A percentile compares a stretch with the other conserved stretches of the same genome.
These are phyloP conservation scores for Sycophila sp. DNA, from an alignment of 1,140 invertebrate species.

Conservation along the genomic window DNA sequence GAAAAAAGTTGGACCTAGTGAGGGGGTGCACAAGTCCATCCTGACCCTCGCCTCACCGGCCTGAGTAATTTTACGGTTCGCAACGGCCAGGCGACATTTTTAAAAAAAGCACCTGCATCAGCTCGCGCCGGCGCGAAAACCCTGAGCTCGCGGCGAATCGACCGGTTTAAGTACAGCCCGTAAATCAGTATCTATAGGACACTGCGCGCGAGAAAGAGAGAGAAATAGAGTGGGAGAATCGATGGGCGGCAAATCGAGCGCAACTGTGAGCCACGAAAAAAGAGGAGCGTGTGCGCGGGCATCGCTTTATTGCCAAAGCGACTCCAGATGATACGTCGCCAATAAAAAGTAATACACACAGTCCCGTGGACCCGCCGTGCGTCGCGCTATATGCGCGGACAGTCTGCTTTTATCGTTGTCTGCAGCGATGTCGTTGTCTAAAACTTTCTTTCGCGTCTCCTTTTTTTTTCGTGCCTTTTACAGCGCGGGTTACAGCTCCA, in stretches of 20 bases:
- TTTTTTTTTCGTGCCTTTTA: background rate
- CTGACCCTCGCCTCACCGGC: background rate
- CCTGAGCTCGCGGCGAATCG: background rate
- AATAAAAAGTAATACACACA: conserved; percentile 25
- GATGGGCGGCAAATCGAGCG: conserved; percentile 25
- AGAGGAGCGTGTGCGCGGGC: background rate
- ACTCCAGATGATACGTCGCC: background rate
- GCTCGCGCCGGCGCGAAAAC: background rate
- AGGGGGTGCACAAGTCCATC: background rate
- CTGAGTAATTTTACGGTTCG: conserved; percentile 17
- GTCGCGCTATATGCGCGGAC: too few species aligned
- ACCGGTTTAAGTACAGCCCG: conserved; percentile 2
- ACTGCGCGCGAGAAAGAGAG: background rate
- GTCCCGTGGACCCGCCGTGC: too few species aligned
- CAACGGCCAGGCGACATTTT: conserved; percentile 4
- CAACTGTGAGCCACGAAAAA: background rate
- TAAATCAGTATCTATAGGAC: conserved; percentile 21
- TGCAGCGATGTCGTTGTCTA: too few species aligned
- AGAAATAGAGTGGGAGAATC: background rate
- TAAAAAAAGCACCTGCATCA: conserved; percentile 25
- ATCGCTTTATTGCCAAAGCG: background rate
- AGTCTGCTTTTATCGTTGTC: background rate
- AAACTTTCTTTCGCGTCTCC: background rate
- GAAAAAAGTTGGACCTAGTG: background rate
- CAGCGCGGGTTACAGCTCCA: too few species aligned